A percentile compares a stretch with the other conserved stretches of the same genome.
phyloP scores from a whole-genome alignment of 2,888 invertebrate species.

The Apodemia zela region DNA sequence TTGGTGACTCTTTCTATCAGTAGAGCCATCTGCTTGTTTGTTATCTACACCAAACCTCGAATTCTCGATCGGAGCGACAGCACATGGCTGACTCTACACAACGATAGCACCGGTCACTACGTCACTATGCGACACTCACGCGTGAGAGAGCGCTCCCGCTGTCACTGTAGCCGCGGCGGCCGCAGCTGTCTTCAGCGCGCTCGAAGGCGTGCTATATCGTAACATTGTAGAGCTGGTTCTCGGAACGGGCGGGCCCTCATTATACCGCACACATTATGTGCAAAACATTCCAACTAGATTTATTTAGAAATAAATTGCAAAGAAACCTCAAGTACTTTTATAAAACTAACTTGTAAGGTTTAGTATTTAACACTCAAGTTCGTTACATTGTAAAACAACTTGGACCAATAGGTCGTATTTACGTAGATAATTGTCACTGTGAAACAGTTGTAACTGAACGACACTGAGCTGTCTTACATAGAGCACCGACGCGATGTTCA shows the following conservation, averaged over 20 bases:
- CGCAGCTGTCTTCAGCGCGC: not conserved
- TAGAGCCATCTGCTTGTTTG: no score
- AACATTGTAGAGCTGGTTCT: constrained; percentile 27
- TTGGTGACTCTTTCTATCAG: no score
- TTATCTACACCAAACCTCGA: no score
- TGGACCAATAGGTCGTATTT: not conserved
- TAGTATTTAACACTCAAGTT: not conserved
- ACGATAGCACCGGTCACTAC: no score
- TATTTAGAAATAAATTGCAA: constrained; percentile 1
- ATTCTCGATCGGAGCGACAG: no score
- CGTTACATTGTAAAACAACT: not conserved
- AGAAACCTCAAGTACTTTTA: not conserved
- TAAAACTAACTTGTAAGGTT: constrained; percentile 2
- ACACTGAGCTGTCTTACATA: no score
- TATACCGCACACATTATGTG: not conserved
- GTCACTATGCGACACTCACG: no score
- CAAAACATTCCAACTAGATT: constrained; percentile 4
- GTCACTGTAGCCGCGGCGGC: not conserved
- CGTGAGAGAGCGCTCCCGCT: not conserved
- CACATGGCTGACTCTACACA: no score
- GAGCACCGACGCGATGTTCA: no score
- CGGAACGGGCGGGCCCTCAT: constrained; percentile 17
- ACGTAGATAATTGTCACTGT: no score
- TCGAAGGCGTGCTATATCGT: constrained; percentile 10
- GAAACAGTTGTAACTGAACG: no score